phyloP scores from a whole-genome alignment of 1,140 invertebrate genomes.

The Macrotrachela quadricornifera region DNA sequence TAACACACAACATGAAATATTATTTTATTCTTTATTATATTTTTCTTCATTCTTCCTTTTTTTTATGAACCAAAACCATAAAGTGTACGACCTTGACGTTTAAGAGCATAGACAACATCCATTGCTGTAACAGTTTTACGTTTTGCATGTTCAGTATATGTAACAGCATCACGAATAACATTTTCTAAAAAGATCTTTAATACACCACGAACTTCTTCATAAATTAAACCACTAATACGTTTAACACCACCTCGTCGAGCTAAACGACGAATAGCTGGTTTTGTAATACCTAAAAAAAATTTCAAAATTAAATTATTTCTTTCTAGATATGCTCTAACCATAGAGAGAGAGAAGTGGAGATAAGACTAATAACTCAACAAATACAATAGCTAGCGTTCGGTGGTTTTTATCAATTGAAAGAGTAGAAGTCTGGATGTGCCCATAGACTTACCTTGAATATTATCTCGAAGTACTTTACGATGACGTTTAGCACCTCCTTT shows the following conservation, averaged over 20 bases:
- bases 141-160: slow-evolving; percentile 55
- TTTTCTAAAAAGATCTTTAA: slow-evolving; percentile 60
- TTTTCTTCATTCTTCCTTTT: too few relatives aligned
- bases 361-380: too few relatives aligned
- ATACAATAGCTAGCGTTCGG: too few relatives aligned
- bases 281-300: too few relatives aligned
- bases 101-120: slow-evolving; percentile 68
- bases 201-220: slow-evolving; percentile 46
- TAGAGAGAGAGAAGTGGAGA: too few relatives aligned
- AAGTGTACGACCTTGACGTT: slow-evolving; percentile 49
- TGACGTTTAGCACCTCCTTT: slow-evolving; percentile 25
- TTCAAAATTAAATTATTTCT: too few relatives aligned
- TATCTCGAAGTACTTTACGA: slow-evolving; percentile 38
- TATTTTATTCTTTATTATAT: too few relatives aligned
- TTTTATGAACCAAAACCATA: slow-evolving; percentile 33
- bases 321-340: too few relatives aligned
- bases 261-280: slow-evolving; percentile 42
- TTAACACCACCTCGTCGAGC: slow-evolving; percentile 53
- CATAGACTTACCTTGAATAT: slow-evolving; percentile 56
- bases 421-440: too few relatives aligned
- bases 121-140: slow-evolving; percentile 60
- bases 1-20: too few relatives aligned
- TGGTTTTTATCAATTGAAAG: too few relatives aligned
- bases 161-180: slow-evolving; percentile 56
- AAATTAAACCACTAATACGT: slow-evolving; percentile 50